Conservation (phyloP, 2,888 invertebrate species). For the Drymonia ruficornis region DNA sequence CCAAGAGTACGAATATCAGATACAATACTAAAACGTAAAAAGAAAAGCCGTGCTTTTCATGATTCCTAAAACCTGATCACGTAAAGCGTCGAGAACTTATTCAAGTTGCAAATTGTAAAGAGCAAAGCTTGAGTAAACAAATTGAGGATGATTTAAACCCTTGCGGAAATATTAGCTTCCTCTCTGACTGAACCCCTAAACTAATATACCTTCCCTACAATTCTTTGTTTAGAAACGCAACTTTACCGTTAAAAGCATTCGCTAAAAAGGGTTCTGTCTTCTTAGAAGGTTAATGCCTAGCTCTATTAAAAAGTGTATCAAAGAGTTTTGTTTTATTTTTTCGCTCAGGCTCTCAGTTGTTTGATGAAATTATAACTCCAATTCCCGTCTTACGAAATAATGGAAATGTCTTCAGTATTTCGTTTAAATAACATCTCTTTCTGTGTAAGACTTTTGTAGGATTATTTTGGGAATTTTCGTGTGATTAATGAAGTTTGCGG, state of each 20-base stretch:
- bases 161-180: neutral
- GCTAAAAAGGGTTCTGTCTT: constrained; percentile 17
- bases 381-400: constrained; percentile 24
- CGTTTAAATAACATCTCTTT: constrained; percentile 10
- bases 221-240: constrained; percentile 21
- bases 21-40: too few relatives aligned
- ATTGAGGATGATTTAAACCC: neutral
- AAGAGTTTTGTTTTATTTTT: constrained; percentile 20
- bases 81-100: neutral
- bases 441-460: constrained; percentile 15
- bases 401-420: constrained; percentile 24
- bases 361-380: constrained; percentile 37
- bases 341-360: constrained; percentile 13
- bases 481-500: constrained; percentile 29
- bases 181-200: constrained; percentile 7
- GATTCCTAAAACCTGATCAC: neutral
- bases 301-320: constrained; percentile 17
- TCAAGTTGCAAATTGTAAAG: neutral
- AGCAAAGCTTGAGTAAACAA: neutral
- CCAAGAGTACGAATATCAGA: too few relatives aligned
- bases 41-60: neutral
- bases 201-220: constrained; percentile 11
- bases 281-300: constrained; percentile 9
- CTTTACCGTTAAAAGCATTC: constrained; percentile 28
- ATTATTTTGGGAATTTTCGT: constrained; percentile 22